These are phyloP conservation scores for Mesitornis unicolor DNA, from an alignment of 2,113 vertebrate genomes.

Conservation along the genomic window DNA sequence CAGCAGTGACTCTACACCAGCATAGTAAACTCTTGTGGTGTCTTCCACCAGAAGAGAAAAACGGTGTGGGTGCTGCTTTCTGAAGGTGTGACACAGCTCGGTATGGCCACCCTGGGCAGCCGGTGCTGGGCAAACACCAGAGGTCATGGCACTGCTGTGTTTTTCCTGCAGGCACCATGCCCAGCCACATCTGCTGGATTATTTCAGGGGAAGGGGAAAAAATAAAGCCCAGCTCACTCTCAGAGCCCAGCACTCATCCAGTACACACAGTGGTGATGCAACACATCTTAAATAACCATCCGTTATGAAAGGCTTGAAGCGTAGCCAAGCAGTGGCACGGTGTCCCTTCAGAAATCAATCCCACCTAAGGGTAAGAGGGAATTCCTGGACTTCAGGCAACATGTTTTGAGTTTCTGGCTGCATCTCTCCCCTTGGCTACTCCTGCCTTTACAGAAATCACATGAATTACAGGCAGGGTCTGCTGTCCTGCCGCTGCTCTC, in stretches of 20 bases:
- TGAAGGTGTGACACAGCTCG: background rate
- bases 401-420: background rate
- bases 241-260: background rate
- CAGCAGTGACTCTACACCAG: background rate
- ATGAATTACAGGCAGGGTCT: background rate
- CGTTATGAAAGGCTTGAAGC: background rate
- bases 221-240: background rate
- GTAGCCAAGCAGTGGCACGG: background rate
- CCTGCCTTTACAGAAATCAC: background rate
- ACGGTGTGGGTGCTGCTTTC: background rate
- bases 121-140: background rate
- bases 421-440: background rate
- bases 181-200: background rate
- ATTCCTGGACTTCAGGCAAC: background rate
- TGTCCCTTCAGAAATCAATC: background rate
- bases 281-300: background rate
- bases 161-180: background rate
- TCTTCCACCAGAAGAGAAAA: background rate
- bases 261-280: background rate
- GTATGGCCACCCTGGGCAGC: background rate
- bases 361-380: background rate
- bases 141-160: accelerated
- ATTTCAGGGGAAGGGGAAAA: background rate
- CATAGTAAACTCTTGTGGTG: background rate
- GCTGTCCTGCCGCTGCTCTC: background rate